These are phyloP conservation scores for Tenodera sinensis DNA, from an alignment of 2,888 invertebrate species.

Conservation along the genomic window DNA sequence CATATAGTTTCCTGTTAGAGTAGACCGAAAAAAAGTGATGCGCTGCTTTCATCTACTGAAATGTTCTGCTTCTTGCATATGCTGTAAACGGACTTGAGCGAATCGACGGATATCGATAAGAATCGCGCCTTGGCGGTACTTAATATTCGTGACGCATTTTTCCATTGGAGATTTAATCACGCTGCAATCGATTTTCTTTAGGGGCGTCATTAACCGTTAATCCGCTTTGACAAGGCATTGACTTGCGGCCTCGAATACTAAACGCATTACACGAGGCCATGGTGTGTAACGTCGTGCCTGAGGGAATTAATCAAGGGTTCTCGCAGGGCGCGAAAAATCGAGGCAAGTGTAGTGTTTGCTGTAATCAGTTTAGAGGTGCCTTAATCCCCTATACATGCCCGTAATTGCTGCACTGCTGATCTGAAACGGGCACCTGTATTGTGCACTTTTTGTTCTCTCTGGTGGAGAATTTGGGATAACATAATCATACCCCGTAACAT, in stretches of 20 bases:
- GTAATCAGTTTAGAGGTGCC: not conserved
- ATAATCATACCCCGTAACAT: not conserved
- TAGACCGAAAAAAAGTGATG: not conserved
- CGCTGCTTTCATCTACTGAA: not conserved
- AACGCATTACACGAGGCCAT: not conserved
- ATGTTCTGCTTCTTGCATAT: not conserved
- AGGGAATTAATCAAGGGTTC: not conserved
- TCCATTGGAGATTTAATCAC: not conserved
- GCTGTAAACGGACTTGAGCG: not conserved
- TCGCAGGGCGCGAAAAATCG: not conserved
- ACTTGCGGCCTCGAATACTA: not conserved
- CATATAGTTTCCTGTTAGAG: not conserved
- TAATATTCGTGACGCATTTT: not conserved
- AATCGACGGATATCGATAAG: not conserved
- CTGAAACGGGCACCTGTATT: not conserved
- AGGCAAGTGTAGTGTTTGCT: not conserved
- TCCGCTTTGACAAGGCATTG: not conserved
- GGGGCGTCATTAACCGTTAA: not conserved
- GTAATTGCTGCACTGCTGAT: not conserved
- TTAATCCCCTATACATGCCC: not conserved
- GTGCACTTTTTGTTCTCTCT: no score
- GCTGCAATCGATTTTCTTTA: not conserved
- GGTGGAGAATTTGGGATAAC: not conserved
- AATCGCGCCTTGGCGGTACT: not conserved
- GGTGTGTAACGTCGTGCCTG: not conserved